Evolutionary conservation across 2,113 vertebrate species (phyloP), one percentile per base, ranked within the genome.

Genomic region (Caranx ignobilis): DNA sequence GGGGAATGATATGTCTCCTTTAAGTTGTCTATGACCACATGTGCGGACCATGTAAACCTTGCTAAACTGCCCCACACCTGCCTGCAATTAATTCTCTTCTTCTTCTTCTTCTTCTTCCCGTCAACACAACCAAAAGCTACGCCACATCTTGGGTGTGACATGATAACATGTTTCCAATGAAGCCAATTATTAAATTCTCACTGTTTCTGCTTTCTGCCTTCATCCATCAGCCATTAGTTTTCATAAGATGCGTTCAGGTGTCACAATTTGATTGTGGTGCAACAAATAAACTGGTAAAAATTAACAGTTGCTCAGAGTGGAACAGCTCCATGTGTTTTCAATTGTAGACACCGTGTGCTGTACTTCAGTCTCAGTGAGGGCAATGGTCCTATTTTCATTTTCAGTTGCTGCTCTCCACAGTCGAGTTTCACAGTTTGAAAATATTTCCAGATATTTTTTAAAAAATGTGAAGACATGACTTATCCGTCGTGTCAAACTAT

Each of bases 211-310:
- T 47, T 35, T 68, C 65, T 59, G 15, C 18, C 37, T 52, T 19
- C 57, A 59, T 81, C 63, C 62, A 82, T 75, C 48, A 83, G 15
- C 60, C 35, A 79, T 90, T 84, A 85, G 70, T 61, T 79, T 65
- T 88, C 76, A 76, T 88, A 65, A 80, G 54, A 47, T 83, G 64
- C 85, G 86, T 88, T 89, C 69, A 91, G 56, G 84, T 83, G 69
- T 68, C 65, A 52, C 83, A 84, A 83, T 91, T 64, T 7, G 21
- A 75, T 21, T 87, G 50, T 89, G 63, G 19, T 1, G 15, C n/a
- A 89, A 85, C 31, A 57, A 54, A 45, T 68, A 26, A 26, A 26
- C 62, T 12, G 75, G 70, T 26, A 26, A 62, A 81, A 81, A 72
- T 93, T 89, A 81, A 89, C 91, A 73, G 34, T 63, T 48, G 48